Percentiles rank a stretch among this genome's conserved stretches.
phyloP scores from a whole-genome alignment of 2,113 vertebrate species.

The Bungarus multicinctus region DNA sequence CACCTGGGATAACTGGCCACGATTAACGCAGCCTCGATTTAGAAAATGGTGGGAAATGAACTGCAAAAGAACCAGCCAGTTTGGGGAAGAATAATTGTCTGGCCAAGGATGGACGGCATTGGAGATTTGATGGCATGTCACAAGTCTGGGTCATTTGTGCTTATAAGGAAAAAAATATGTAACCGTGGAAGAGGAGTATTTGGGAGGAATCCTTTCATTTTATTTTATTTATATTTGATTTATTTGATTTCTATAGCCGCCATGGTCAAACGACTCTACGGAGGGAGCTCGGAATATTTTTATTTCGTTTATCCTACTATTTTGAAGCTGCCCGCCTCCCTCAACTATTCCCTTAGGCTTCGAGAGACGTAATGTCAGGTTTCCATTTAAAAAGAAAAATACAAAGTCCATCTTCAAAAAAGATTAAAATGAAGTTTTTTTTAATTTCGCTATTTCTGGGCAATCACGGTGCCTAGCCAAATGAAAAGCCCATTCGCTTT shows the following conservation, averaged over 20 bases:
- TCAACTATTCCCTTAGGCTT: neutral
- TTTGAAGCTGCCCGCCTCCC: neutral
- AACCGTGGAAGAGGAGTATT: rapidly evolving
- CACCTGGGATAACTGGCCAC: no score
- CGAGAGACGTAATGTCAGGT: no score
- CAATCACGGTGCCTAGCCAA: neutral
- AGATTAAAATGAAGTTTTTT: neutral
- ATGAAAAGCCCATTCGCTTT: neutral
- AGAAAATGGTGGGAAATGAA: rapidly evolving
- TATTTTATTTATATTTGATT: neutral
- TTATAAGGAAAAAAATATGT: neutral
- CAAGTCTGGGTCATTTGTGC: neutral
- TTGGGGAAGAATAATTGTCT: rapidly evolving
- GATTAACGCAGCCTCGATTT: no score
- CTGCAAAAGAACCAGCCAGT: rapidly evolving
- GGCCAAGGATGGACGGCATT: rapidly evolving
- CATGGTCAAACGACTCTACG: neutral
- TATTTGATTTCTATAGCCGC: neutral
- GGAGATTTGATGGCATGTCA: neutral
- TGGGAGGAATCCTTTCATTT: neutral
- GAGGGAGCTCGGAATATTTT: neutral
- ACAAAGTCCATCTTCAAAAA: no score
- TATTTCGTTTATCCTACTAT: neutral
- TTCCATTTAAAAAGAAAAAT: no score
- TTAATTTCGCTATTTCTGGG: neutral